Percentiles rank a stretch among this genome's conserved stretches.
Conservation (phyloP, 2,888 invertebrate genomes). For the Tenthredo livida region DNA sequence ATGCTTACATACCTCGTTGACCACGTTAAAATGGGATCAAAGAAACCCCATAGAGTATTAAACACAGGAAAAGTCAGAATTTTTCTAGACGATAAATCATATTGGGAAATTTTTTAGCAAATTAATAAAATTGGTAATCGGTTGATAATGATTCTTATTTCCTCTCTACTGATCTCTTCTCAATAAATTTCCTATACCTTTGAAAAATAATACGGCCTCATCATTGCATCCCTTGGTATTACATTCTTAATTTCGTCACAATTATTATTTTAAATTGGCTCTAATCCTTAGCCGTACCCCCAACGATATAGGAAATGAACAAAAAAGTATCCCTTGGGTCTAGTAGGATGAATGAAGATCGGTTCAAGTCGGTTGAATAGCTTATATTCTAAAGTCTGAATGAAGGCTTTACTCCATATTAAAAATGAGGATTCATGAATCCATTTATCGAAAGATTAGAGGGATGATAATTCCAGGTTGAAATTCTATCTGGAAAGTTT, state of each 20-base stretch:
- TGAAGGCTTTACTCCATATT: neutral
- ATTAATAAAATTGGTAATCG: neutral
- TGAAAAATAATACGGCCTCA: neutral
- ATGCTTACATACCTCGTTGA: neutral
- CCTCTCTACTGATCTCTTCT: neutral
- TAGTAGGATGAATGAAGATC: neutral
- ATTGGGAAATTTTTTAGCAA: neutral
- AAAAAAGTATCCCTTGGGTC: neutral
- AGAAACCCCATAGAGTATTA: neutral
- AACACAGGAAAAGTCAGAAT: neutral
- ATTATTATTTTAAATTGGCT: conserved; percentile 27
- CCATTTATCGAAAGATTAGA: neutral
- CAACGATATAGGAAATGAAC: neutral
- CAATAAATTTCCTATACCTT: neutral
- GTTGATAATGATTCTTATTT: neutral
- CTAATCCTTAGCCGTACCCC: neutral
- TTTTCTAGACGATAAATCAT: neutral
- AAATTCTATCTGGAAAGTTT: neutral
- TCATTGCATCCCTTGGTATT: neutral
- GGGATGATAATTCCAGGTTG: neutral
- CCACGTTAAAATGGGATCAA: neutral
- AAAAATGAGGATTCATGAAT: neutral
- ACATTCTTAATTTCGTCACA: neutral
- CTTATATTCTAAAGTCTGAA: neutral
- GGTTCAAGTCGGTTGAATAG: neutral